phyloP scores from a whole-genome alignment of 2,888 invertebrate species.

The Lypha dubia region DNA sequence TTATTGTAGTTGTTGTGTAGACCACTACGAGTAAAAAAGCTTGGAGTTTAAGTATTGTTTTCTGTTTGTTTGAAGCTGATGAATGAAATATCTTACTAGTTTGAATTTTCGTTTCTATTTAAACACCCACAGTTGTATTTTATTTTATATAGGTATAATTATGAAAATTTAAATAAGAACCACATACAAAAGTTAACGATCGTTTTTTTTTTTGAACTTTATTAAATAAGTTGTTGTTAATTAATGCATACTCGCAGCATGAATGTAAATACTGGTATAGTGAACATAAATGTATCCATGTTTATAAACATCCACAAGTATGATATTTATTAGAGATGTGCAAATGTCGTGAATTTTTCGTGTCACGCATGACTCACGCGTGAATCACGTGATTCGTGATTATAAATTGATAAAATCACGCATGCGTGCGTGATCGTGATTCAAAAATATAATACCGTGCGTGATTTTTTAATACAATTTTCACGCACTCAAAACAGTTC shows the following conservation, averaged over 20 bases:
- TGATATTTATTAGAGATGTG: no score
- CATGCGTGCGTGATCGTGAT: no score
- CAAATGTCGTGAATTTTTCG: no score
- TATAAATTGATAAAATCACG: no score
- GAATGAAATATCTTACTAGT: constrained; percentile 12
- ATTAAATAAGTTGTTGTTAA: constrained; percentile 12
- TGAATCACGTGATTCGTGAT: no score
- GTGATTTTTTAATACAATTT: no score
- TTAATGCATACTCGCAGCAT: background rate
- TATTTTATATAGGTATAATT: background rate
- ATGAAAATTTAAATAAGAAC: constrained; percentile 18
- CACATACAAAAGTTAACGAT: constrained; percentile 28
- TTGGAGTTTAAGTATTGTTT: background rate
- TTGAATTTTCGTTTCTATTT: background rate
- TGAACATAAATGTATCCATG: background rate
- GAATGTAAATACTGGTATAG: background rate
- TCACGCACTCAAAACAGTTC: no score
- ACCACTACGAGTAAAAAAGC: background rate
- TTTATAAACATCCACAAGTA: background rate
- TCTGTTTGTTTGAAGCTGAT: background rate
- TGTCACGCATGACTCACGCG: no score
- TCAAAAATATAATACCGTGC: no score
- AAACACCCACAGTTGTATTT: constrained; percentile 11
- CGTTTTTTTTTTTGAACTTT: background rate
- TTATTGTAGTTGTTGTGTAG: constrained; percentile 1